These are phyloP conservation scores for Micrasema longulum DNA, from an alignment of 1,140 invertebrate genomes.

Conservation along the genomic window DNA sequence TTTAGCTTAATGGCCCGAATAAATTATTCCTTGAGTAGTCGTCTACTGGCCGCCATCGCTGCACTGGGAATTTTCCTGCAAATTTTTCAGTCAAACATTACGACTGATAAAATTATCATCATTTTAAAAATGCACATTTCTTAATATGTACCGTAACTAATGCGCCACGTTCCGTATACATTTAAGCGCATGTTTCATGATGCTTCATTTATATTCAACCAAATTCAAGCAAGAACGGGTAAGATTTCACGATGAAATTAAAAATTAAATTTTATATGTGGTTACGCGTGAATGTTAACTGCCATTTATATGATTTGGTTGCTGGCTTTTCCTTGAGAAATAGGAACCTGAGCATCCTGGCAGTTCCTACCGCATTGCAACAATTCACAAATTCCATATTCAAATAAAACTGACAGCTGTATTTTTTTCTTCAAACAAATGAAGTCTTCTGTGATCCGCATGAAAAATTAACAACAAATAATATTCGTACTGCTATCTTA, in stretches of 20 bases:
- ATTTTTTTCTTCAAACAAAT: too few species aligned
- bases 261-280: neutral
- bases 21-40: slow-evolving; percentile 10
- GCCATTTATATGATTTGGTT: too few species aligned
- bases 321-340: too few species aligned
- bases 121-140: slow-evolving; percentile 9
- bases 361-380: too few species aligned
- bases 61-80: neutral
- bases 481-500: neutral
- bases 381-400: too few species aligned
- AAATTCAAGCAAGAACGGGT: too few species aligned
- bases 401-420: too few species aligned
- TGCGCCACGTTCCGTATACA: neutral
- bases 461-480: too few species aligned
- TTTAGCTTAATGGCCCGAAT: slow-evolving; percentile 25
- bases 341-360: too few species aligned
- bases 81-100: slow-evolving; percentile 2
- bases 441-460: too few species aligned
- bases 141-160: neutral
- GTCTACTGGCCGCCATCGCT: neutral
- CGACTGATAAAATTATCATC: slow-evolving; percentile 26
- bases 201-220: neutral
- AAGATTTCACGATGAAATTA: too few species aligned
- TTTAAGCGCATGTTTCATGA: neutral
- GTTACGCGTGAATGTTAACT: neutral